Conservation (phyloP, 2,888 invertebrate species). For the Dryocosmus kuriphilus region DNA sequence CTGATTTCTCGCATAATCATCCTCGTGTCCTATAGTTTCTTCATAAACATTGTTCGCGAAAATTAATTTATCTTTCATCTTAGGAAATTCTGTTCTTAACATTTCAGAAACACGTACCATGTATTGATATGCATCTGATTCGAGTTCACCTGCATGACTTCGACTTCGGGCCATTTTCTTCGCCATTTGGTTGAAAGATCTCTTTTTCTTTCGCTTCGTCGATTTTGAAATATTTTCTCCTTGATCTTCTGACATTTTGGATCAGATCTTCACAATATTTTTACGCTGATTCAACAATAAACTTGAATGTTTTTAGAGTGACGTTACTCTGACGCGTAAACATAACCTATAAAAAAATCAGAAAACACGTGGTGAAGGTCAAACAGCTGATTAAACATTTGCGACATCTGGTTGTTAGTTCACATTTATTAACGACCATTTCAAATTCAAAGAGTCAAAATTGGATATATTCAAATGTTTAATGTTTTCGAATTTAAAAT, state of each 20-base stretch:
- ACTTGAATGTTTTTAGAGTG: not conserved
- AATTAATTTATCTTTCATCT: conserved; percentile 85
- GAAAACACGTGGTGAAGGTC: not conserved
- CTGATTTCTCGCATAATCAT: conserved; percentile 88
- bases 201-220: conserved; percentile 81
- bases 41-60: conserved; percentile 88
- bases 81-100: conserved; percentile 83
- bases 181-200: conserved; percentile 84
- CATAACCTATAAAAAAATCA: conserved; percentile 33
- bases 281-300: not conserved
- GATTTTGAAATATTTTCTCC: conserved; percentile 16
- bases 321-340: not conserved
- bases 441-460: too few species aligned
- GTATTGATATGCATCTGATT: conserved; percentile 87
- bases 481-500: too few species aligned
- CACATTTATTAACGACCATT: too few species aligned
- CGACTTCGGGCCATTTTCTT: conserved; percentile 88
- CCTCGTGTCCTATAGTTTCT: conserved; percentile 84
- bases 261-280: not conserved
- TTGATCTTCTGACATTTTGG: conserved; percentile 45
- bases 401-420: not conserved
- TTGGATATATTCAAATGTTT: too few species aligned
- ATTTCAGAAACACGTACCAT: conserved; percentile 87
- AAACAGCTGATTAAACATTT: conserved; percentile 6
- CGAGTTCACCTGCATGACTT: conserved; percentile 79